phyloP scores from a whole-genome alignment of 2,797 vertebrate genomes.

The Melanotaenia boesemani region DNA sequence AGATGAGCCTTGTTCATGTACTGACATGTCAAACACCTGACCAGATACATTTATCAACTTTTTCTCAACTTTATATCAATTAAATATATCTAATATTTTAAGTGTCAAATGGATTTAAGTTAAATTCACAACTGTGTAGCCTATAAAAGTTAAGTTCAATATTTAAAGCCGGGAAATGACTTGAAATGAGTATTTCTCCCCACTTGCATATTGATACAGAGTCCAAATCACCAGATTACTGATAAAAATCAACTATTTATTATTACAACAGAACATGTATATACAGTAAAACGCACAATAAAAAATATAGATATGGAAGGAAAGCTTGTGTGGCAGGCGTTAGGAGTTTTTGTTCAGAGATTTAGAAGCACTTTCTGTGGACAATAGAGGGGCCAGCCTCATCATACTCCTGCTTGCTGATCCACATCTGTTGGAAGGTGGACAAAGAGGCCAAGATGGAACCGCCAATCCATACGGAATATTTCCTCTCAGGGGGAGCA shows the following conservation, averaged over 20 bases:
- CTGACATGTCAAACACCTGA: not conserved
- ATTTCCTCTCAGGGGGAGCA: constrained; percentile 97
- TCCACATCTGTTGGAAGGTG: constrained; percentile 99
- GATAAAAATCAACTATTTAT: constrained; percentile 81
- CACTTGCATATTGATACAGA: constrained; percentile 7
- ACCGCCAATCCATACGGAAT: constrained; percentile 99
- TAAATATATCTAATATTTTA: not conserved
- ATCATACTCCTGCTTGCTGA: constrained; percentile 99
- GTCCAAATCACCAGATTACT: constrained; percentile 43
- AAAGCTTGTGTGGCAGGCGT: constrained; percentile 66
- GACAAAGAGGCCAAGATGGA: constrained; percentile 99
- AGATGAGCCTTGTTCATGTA: not conserved
- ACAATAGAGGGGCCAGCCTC: constrained; percentile 98
- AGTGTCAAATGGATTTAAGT: not conserved
- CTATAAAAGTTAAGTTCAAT: not conserved
- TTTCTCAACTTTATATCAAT: not conserved
- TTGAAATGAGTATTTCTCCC: not conserved
- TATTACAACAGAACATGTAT: constrained; percentile 86
- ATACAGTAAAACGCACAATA: constrained; percentile 84
- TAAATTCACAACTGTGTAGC: not conserved
- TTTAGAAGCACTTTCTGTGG: constrained; percentile 99
- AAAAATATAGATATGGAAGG: constrained; percentile 71
- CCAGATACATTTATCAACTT: not conserved
- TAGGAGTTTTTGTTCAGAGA: constrained; percentile 48
- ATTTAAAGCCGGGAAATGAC: not conserved